Conservation (phyloP, 2,113 vertebrate species). For the Pampusana beccarii region DNA sequence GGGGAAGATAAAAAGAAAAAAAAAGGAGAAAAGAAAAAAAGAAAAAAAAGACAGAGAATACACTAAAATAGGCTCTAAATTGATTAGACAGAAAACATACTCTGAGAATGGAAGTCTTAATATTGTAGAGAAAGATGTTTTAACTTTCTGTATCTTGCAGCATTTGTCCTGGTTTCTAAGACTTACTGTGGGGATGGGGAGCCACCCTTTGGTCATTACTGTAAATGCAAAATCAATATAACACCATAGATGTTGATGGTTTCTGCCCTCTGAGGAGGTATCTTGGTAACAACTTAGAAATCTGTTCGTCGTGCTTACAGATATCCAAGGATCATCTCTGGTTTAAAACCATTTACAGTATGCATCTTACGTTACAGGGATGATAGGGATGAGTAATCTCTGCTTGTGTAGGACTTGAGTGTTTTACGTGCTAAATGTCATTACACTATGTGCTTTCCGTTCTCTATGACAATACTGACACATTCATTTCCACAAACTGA, state of each 20-base stretch:
- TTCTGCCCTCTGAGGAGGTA: neutral
- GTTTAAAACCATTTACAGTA: neutral
- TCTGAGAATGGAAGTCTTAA: neutral
- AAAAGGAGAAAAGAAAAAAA: neutral
- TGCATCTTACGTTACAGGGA: neutral
- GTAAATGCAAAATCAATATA: slow-evolving; percentile 32
- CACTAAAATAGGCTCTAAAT: neutral
- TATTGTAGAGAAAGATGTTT: neutral
- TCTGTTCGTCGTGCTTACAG: neutral
- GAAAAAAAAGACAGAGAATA: neutral
- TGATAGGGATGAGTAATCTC: neutral
- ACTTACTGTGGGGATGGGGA: slow-evolving; percentile 16
- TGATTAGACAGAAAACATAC: neutral
- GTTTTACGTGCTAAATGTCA: neutral
- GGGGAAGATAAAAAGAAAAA: too few species aligned
- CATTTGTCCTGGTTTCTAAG: neutral
- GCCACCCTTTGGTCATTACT: slow-evolving; percentile 31
- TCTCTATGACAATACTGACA: neutral
- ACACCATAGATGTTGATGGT: neutral
- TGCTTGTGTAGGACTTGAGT: neutral
- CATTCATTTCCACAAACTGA: neutral
- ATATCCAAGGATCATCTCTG: neutral
- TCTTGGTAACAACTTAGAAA: neutral
- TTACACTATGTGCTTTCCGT: rapidly evolving
- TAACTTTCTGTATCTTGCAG: neutral